These are phyloP conservation scores for Gymnocheta viridis DNA, from an alignment of 2,888 invertebrate species.

Conservation along the genomic window DNA sequence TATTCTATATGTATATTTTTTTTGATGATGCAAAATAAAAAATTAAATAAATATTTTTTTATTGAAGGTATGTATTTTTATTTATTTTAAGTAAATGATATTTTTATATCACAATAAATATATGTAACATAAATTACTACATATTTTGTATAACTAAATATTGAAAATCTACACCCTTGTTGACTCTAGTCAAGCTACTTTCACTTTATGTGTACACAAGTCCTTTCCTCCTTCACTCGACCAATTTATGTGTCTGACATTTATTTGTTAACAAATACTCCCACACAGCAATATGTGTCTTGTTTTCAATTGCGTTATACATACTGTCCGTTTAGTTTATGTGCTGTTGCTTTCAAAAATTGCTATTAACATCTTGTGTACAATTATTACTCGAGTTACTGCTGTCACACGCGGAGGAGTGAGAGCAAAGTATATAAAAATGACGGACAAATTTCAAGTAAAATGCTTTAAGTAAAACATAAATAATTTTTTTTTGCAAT, in stretches of 20 bases:
- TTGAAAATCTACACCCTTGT: not conserved
- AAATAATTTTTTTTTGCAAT: too few species aligned
- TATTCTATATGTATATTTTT: too few species aligned
- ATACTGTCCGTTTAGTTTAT: slow-evolving; percentile 15
- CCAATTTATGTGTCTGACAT: not conserved
- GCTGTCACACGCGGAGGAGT: not conserved
- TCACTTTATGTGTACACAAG: not conserved
- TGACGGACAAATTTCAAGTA: not conserved
- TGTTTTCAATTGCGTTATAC: slow-evolving; percentile 6
- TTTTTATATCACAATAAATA: too few species aligned
- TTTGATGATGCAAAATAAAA: too few species aligned
- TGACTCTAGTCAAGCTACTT: not conserved
- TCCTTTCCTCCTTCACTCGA: not conserved
- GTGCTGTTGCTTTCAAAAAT: not conserved
- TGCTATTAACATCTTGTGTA: slow-evolving; percentile 35
- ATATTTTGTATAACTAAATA: not conserved
- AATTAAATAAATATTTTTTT: too few species aligned
- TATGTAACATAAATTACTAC: too few species aligned
- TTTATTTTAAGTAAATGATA: too few species aligned
- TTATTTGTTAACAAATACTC: slow-evolving; percentile 11
- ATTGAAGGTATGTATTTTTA: too few species aligned
- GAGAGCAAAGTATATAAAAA: not conserved
- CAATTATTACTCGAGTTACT: slow-evolving; percentile 7
- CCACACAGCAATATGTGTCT: not conserved
- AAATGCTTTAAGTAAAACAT: too few species aligned